Base-by-base conservation (phyloP, 2,797 vertebrate genomes). In the Micrastur ruficollis region DNA sequence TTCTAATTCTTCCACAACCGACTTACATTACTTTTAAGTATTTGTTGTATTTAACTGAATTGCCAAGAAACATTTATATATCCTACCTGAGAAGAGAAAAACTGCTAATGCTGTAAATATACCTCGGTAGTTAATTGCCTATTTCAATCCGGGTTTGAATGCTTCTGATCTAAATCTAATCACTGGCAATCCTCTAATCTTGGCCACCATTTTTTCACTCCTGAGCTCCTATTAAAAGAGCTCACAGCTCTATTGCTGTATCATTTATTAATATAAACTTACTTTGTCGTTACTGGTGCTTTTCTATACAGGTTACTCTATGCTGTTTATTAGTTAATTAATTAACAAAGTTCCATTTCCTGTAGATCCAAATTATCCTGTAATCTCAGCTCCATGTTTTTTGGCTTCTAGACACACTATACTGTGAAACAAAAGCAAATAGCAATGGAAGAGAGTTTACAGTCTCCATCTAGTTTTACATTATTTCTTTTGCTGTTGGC, bases 241-340 rank as follows among this genome's bases (percentile, higher is more conserved):
- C 62, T 91, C 58, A 66, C 63, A 72, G 58, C 52, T 86, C 58
- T 59, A 22, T 50, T 53, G 53, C 79, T 90, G 56, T 58, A 89
- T 96, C 78, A 86, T 94, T 90, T 96, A 86, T 93, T 93, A 72
- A 89, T 47, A 89, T 74, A 67, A 91, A 65, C 44, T 81, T 56
- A 31, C 50, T 88, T 91, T 72, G 58, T 61, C 63, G 46, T 52
- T 89, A 22, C 32, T 94, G 63, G 20, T 93, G 81, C 55, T 90
- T 91, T 89, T 93, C 85, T 88, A 58, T 44, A 83, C 83, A 90
- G 63, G 62, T 62, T 91, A 56, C 46, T 81, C 74, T 25, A 10
- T 36, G 70, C 94, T 94, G 97, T 97, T 97, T 97, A 95, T 97
- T 95, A 91, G 58, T 94, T 96, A 97, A 97, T 96, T 97, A 97